Percentiles rank a stretch among this genome's conserved stretches.
Evolutionary conservation across 2,797 vertebrate genomes (phyloP).

Genomic region (Notoglanidium macrostoma): DNA sequence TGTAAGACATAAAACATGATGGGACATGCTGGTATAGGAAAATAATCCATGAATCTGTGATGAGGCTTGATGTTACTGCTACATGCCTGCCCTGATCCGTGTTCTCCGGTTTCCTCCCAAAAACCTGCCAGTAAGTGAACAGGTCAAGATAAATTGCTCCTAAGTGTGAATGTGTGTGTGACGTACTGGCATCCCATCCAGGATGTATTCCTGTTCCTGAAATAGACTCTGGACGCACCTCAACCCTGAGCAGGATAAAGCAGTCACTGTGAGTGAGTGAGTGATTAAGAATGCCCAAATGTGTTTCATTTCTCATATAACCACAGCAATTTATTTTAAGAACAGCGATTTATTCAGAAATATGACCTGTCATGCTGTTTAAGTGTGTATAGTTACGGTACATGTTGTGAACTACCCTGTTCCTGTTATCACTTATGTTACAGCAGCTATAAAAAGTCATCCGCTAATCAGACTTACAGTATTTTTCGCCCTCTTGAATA

Average conservation of each 20-base stretch:
- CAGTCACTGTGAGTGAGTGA: background rate
- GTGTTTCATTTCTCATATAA: background rate
- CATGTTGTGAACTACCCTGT: background rate
- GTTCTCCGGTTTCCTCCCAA: background rate
- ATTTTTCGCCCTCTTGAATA: background rate
- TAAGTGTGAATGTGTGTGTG: background rate
- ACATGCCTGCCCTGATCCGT: background rate
- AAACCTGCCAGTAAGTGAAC: background rate
- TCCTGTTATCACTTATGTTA: background rate
- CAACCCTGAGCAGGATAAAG: background rate
- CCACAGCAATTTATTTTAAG: background rate
- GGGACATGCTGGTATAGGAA: background rate
- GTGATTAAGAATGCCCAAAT: background rate
- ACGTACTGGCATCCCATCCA: background rate
- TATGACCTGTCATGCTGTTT: background rate
- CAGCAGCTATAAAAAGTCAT: background rate
- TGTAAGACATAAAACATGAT: background rate
- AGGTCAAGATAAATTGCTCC: background rate
- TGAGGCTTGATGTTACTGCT: background rate
- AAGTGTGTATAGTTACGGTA: background rate
- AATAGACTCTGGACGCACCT: background rate
- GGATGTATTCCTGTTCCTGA: background rate
- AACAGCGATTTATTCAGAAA: background rate
- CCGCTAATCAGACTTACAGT: background rate
- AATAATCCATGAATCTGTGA: background rate